phyloP scores from a whole-genome alignment of 2,113 vertebrate genomes.

The Equus quagga region DNA sequence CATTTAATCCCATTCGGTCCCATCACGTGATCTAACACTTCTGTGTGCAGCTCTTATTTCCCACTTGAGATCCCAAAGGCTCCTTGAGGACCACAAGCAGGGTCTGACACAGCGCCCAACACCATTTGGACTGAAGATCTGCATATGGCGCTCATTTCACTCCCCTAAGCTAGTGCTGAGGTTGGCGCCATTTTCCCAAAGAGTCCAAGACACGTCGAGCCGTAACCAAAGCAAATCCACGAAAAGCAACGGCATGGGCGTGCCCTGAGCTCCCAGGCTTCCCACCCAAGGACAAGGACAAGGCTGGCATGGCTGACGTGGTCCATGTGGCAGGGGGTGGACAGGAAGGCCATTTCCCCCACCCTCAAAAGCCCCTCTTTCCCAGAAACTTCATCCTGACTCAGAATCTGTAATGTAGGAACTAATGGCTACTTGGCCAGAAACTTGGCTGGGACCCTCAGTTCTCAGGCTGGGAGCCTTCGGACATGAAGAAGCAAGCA shows the following conservation, averaged over 20 bases:
- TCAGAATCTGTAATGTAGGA: background rate
- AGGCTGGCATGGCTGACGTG: background rate
- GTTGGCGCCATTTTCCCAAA: rapidly evolving
- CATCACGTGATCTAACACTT: rapidly evolving
- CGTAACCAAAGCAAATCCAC: too few species aligned
- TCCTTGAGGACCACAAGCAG: rapidly evolving
- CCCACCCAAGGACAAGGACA: rapidly evolving
- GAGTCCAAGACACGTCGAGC: too few species aligned
- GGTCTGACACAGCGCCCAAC: rapidly evolving
- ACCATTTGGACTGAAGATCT: rapidly evolving
- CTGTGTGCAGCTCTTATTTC: rapidly evolving
- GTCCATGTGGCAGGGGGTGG: rapidly evolving
- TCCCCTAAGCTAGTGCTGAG: rapidly evolving
- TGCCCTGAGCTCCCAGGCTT: rapidly evolving
- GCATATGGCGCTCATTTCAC: rapidly evolving
- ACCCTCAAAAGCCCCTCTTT: background rate
- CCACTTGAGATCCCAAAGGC: rapidly evolving
- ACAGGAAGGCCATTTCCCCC: rapidly evolving
- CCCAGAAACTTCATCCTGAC: background rate
- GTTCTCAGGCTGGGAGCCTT: background rate
- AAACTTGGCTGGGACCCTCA: background rate
- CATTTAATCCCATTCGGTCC: rapidly evolving
- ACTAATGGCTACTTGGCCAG: background rate
- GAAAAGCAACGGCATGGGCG: rapidly evolving
- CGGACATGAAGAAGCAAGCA: rapidly evolving